phyloP scores from a whole-genome alignment of 2,888 invertebrate genomes.

The Tetragonula carbonaria region DNA sequence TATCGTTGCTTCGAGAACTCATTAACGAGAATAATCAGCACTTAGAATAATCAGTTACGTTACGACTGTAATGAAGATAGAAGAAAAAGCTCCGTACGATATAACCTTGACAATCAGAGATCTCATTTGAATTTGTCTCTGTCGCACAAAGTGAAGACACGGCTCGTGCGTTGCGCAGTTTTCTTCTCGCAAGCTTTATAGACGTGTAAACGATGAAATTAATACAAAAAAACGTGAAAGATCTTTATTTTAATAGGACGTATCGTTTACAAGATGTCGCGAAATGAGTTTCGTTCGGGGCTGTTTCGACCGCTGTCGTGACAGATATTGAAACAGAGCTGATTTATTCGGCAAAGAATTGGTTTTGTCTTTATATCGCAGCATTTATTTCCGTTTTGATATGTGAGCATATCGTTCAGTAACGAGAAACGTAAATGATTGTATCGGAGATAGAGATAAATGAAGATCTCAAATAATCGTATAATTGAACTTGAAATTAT shows the following conservation, averaged over 20 bases:
- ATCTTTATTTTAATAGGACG: not conserved
- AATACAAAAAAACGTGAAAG: not conserved
- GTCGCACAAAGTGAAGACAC: not conserved
- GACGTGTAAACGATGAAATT: slow-evolving; percentile 1
- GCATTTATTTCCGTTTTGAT: not conserved
- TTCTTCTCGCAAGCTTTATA: not conserved
- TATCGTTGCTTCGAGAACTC: slow-evolving; percentile 62
- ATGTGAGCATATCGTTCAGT: not conserved
- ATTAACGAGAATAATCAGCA: slow-evolving; percentile 65
- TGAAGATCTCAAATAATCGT: no score
- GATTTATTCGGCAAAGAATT: not conserved
- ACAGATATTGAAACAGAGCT: not conserved
- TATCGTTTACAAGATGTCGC: slow-evolving; percentile 7
- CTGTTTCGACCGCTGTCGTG: not conserved
- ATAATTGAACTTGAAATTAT: no score
- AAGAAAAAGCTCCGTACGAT: slow-evolving; percentile 18
- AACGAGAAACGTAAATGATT: not conserved
- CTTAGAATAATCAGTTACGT: slow-evolving; percentile 58
- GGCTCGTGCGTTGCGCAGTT: no score
- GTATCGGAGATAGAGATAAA: not conserved
- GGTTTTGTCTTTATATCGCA: slow-evolving; percentile 1
- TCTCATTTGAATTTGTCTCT: slow-evolving; percentile 22
- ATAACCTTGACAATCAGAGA: slow-evolving; percentile 16
- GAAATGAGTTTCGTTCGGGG: not conserved
- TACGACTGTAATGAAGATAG: slow-evolving; percentile 51